Evolutionary conservation across 2,888 invertebrate species (phyloP).

Genomic region (Acrocyrtus sp.): DNA sequence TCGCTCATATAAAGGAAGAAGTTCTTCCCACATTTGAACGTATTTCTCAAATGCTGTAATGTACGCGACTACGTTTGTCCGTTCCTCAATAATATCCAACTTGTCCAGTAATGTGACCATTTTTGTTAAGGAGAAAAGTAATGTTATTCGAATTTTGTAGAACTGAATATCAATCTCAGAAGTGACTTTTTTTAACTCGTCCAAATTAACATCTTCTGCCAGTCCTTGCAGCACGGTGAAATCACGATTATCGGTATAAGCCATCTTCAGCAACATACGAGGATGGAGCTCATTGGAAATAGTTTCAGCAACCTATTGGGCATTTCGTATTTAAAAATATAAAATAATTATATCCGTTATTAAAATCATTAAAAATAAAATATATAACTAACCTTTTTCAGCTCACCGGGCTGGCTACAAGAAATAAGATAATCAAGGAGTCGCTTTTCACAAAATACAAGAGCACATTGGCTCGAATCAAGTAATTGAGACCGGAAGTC

Average conservation of each 20-base stretch:
- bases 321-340: no score
- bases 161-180: conserved; percentile 36
- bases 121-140: not conserved
- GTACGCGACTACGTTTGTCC: no score
- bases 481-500: conserved; percentile 83
- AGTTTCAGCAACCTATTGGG: conserved; percentile 22
- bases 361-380: not conserved
- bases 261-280: not conserved
- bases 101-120: not conserved
- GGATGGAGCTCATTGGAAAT: not conserved
- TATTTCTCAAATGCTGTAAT: no score
- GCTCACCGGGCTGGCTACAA: conserved; percentile 64
- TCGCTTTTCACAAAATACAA: conserved; percentile 75
- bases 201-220: conserved; percentile 20
- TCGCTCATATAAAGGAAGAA: no score
- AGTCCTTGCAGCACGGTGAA: conserved; percentile 48
- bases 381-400: conserved; percentile 3
- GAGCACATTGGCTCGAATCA: conserved; percentile 82
- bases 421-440: conserved; percentile 75
- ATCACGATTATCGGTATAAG: conserved; percentile 49
- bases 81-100: no score
- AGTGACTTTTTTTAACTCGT: conserved; percentile 21
- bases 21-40: no score
- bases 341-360: not conserved
- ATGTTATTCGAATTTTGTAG: conserved; percentile 39